These are phyloP conservation scores for Macaria liturata DNA, from an alignment of 2,888 invertebrate genomes.

Conservation along the genomic window DNA sequence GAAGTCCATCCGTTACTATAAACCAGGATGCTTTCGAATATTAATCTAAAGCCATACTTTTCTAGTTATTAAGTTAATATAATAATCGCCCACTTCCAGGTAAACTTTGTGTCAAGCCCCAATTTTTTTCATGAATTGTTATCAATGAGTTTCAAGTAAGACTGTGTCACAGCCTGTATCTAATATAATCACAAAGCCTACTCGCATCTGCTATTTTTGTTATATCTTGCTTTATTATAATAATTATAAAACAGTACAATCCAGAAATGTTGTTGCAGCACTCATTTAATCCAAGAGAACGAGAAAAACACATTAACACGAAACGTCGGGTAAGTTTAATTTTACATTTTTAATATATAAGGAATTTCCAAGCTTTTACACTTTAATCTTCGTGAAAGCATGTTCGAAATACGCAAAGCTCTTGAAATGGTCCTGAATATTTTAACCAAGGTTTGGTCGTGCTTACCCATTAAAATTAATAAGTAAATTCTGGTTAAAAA, in stretches of 20 bases:
- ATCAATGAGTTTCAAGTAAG: no score
- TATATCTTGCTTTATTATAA: no score
- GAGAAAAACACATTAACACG: constrained; percentile 13
- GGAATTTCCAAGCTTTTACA: constrained; percentile 17
- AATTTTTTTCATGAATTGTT: no score
- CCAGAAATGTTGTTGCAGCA: constrained; percentile 6
- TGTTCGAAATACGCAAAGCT: constrained; percentile 11
- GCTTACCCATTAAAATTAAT: constrained; percentile 1
- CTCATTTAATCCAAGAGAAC: constrained; percentile 17
- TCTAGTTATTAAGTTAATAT: no score
- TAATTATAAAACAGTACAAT: neutral
- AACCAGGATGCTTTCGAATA: no score
- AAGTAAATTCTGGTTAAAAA: constrained; percentile 1
- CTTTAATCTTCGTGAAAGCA: constrained; percentile 45
- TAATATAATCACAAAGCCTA: no score
- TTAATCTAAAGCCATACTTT: no score
- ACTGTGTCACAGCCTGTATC: no score
- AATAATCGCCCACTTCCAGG: no score
- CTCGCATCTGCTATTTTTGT: no score
- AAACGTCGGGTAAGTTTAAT: constrained; percentile 20
- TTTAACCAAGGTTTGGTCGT: constrained; percentile 11
- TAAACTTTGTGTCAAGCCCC: no score
- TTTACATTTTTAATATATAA: constrained; percentile 15
- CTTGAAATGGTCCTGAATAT: constrained; percentile 28
- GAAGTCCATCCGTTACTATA: no score